Evolutionary conservation across 2,113 vertebrate species (phyloP), one percentile per base, ranked within the genome.

Genomic region (Pavo muticus): DNA sequence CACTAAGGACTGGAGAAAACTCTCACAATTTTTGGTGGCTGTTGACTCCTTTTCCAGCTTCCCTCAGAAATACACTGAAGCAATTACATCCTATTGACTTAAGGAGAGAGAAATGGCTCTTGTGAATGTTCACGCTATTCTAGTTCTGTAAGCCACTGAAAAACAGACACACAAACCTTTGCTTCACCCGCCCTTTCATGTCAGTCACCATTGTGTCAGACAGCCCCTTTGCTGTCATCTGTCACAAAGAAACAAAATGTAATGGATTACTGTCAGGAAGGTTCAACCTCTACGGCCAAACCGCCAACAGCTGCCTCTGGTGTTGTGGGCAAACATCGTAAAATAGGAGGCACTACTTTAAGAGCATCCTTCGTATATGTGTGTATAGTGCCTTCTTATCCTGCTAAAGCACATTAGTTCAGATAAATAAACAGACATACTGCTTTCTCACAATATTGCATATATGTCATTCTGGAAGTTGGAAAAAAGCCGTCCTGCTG

Each of bases 401-500:
- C 39, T 78, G 11, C 29, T 91, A 39, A 84, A 87, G 64, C 32
- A 60, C 35, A n/a, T 57, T 37, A 24, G 24, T 82, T 87, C 59
- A 70, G n/a, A 76, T 63, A 82, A 85, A 15, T 11, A 61, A 86
- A 79, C 4, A 90, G 68, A 83, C 88, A 45, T 59, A 72, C 1
- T 13, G 14, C 57, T 77, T 95, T 88, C n/a, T 35, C 40, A 59
- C 14, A 63, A 23, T 73, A 70, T n/a, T 80, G 40, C 84, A 84
- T 86, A 59, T 32, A 19, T 73, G 18, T 70, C 54, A 70, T 54
- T 85, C 40, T 73, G 63, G 80, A 83, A 67, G 50, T 29, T 83
- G 75, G 90, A 83, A 63, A 90, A 73, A 94, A 76, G 4, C 40
- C 54, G 18, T 73, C 68, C 72, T 90, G 82, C 75, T 93, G 68